Evolutionary conservation across 2,113 vertebrate species (phyloP), one percentile per base, ranked within the genome.

Genomic region (Nannobrachium achirus): DNA sequence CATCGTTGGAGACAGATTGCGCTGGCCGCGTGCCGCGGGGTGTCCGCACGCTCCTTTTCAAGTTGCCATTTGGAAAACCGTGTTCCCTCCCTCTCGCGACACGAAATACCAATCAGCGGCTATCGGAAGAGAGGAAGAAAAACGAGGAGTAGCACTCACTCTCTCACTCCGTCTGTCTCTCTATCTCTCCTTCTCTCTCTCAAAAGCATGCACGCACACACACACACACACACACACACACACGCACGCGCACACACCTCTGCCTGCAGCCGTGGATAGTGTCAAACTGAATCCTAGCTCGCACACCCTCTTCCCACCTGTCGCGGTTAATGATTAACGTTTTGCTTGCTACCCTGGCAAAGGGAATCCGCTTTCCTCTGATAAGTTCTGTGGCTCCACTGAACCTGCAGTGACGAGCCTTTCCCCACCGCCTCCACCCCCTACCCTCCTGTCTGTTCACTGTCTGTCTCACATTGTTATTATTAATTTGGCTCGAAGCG

Each of bases 261-360:
- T 70, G 65, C 68, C 56, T 65, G 25, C 69, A 80, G 76, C 75
- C 25, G 65, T 48, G 19, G 44, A 75, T 66, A 53, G 70, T 18
- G 41, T 80, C 78, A 83, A 67, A 78, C 81, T 73, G 68, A 69
- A 60, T 83, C 78, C 64, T 50, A 71, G 68, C 67, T 63, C 6
- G 13, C 73, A n/a, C 59, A 42, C 75, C 66, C 60, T 72, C 75
- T 66, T 80, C 76, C 86, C 86, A 84, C 84, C 84, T 82, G 82
- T 79, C 84, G 84, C 66, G 53, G 64, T 86, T 65, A 71, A 60
- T 80, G 71, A 77, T 87, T 79, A 70, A 85, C 42, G 11, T 75
- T 77, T 86, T 60, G 76, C 63, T 86, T 67, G 61, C 66, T 56
- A 63, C 72, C 41, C 56, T 58, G 40, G 68, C 63, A 57, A 79